phyloP scores from a whole-genome alignment of 2,113 vertebrate species.

The Macquaria ambigua region DNA sequence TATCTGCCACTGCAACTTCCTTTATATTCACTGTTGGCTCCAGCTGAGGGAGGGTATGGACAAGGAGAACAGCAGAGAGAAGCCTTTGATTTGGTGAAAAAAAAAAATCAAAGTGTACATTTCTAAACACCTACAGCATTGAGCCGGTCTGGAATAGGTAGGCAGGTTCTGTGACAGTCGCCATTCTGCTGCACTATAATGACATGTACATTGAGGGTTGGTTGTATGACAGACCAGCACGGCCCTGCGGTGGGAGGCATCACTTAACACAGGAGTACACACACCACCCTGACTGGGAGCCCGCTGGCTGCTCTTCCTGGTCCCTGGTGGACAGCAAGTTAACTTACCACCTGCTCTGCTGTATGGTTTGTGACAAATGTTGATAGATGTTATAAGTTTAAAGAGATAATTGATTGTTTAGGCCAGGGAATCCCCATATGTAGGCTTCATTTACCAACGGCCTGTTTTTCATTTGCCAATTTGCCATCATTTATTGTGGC shows the following conservation, averaged over 20 bases:
- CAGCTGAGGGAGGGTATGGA: slow-evolving; percentile 23
- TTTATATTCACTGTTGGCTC: slow-evolving; percentile 39
- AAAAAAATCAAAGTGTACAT: slow-evolving; percentile 63
- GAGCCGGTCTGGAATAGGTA: slow-evolving; percentile 71
- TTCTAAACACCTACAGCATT: slow-evolving; percentile 56
- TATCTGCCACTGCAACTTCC: slow-evolving; percentile 30
- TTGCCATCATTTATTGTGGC: slow-evolving; percentile 57
- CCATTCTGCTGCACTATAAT: slow-evolving; percentile 78
- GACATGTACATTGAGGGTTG: slow-evolving; percentile 73
- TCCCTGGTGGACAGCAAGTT: slow-evolving; percentile 62
- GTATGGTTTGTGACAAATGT: slow-evolving; percentile 78
- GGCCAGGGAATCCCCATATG: slow-evolving; percentile 59
- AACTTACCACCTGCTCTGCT: slow-evolving; percentile 75
- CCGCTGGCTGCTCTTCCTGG: slow-evolving; percentile 53
- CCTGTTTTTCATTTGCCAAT: slow-evolving; percentile 64
- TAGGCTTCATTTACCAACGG: slow-evolving; percentile 43
- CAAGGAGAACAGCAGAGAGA: slow-evolving; percentile 26
- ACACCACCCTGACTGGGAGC: slow-evolving; percentile 54
- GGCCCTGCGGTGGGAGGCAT: slow-evolving; percentile 73
- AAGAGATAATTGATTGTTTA: slow-evolving; percentile 81
- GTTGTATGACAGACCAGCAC: slow-evolving; percentile 74
- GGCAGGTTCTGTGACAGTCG: slow-evolving; percentile 79
- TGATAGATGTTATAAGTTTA: slow-evolving; percentile 80
- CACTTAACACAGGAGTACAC: slow-evolving; percentile 62
- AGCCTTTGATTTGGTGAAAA: slow-evolving; percentile 60